Evolutionary conservation across 2,797 vertebrate genomes (phyloP).

Genomic region (Halcyon badia): DNA sequence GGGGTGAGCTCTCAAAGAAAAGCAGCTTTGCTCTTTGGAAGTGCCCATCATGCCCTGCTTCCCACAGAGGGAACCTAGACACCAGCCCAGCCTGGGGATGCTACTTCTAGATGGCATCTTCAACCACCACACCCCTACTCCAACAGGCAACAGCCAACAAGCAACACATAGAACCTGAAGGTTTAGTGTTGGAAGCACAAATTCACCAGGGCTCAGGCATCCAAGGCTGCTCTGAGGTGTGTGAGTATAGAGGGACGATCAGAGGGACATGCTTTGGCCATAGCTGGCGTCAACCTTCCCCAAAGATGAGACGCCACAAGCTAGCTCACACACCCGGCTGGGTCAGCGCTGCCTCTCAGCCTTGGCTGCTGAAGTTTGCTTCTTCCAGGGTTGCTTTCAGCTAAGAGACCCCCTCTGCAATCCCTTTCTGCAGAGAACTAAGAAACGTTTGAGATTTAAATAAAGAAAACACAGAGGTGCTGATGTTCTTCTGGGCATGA

Average conservation of each 20-base stretch:
- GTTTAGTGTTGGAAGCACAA: background rate
- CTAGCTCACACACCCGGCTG: rapidly evolving
- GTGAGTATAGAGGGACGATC: rapidly evolving
- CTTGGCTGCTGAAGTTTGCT: background rate
- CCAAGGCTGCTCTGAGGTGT: rapidly evolving
- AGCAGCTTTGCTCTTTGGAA: background rate
- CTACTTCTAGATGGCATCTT: background rate
- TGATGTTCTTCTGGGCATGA: background rate
- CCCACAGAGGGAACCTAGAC: background rate
- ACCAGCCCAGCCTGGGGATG: background rate
- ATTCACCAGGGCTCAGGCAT: background rate
- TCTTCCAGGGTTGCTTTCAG: background rate
- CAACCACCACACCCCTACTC: background rate
- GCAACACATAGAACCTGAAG: background rate
- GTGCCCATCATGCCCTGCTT: background rate
- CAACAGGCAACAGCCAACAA: no score
- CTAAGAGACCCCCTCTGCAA: background rate
- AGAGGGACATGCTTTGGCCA: rapidly evolving
- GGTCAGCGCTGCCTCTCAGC: background rate
- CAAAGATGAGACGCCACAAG: background rate
- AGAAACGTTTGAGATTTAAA: background rate
- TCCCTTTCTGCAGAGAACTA: background rate
- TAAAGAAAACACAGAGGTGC: background rate
- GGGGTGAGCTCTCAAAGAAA: background rate
- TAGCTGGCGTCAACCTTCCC: no score